phyloP scores from a whole-genome alignment of 2,113 vertebrate genomes.

The Pelusios castaneus region DNA sequence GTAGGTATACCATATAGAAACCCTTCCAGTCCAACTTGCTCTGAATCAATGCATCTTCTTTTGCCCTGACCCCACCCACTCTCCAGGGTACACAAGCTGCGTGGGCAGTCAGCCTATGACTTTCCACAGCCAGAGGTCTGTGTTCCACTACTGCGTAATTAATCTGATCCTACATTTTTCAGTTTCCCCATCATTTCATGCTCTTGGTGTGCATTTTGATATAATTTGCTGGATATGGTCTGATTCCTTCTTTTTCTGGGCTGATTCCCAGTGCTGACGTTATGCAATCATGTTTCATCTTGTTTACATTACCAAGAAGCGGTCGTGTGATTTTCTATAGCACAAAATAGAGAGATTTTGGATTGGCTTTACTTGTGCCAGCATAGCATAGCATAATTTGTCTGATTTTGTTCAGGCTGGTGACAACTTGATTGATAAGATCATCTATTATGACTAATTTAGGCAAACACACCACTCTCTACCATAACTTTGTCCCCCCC shows the following conservation, averaged over 20 bases:
- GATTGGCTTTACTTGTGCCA: not conserved
- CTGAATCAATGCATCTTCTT: not conserved
- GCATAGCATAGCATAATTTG: not conserved
- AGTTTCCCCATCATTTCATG: constrained; percentile 4
- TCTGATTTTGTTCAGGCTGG: not conserved
- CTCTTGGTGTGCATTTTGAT: constrained; percentile 25
- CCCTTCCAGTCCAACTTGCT: not conserved
- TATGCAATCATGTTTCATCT: not conserved
- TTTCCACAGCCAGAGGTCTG: not conserved
- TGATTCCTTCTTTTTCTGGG: constrained; percentile 3
- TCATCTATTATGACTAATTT: not conserved
- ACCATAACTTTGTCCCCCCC: not conserved
- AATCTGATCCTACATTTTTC: constrained; percentile 11
- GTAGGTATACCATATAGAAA: not conserved
- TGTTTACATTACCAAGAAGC: constrained; percentile 10
- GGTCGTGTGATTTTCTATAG: not conserved
- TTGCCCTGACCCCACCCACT: not conserved
- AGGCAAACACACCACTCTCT: not conserved
- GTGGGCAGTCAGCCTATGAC: not conserved
- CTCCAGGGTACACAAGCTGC: not conserved
- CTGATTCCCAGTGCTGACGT: constrained; percentile 8
- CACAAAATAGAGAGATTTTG: not conserved
- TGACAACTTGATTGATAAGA: not conserved
- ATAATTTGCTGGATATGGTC: not conserved
- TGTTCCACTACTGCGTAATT: not conserved